These are phyloP conservation scores for Cryptoprocta ferox DNA, from an alignment of 2,797 vertebrate genomes.

Conservation along the genomic window DNA sequence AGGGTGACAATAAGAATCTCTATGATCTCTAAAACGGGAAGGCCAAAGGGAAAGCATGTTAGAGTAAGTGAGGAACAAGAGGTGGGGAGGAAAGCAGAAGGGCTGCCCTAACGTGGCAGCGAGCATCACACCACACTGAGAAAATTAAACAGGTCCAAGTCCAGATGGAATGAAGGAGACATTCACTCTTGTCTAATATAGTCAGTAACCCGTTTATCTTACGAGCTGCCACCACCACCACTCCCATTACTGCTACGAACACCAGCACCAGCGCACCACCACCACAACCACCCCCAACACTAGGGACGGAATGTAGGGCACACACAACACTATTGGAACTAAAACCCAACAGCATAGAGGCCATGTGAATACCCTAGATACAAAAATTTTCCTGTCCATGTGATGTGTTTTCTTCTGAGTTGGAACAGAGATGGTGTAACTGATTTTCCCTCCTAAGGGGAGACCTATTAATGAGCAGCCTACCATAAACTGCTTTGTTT, in stretches of 20 bases:
- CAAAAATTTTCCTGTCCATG: background rate
- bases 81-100: background rate
- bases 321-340: rapidly evolving
- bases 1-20: background rate
- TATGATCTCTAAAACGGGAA: background rate
- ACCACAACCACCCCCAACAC: background rate
- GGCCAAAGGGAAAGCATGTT: background rate
- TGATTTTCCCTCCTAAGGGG: background rate
- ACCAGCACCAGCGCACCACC: background rate
- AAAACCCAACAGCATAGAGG: background rate
- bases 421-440: background rate
- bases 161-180: background rate
- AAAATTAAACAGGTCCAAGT: background rate
- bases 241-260: background rate
- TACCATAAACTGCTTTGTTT: background rate
- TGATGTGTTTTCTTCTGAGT: background rate
- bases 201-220: background rate
- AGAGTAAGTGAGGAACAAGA: background rate
- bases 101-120: too few species aligned
- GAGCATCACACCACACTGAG: too few species aligned
- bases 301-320: rapidly evolving
- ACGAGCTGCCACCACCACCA: background rate
- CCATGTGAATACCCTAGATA: background rate
- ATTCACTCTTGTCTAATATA: background rate
- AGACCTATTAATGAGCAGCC: background rate